A percentile compares a stretch with the other conserved stretches of the same genome.
Conservation (phyloP, 2,113 vertebrate species). For the Glaucomys volans region DNA sequence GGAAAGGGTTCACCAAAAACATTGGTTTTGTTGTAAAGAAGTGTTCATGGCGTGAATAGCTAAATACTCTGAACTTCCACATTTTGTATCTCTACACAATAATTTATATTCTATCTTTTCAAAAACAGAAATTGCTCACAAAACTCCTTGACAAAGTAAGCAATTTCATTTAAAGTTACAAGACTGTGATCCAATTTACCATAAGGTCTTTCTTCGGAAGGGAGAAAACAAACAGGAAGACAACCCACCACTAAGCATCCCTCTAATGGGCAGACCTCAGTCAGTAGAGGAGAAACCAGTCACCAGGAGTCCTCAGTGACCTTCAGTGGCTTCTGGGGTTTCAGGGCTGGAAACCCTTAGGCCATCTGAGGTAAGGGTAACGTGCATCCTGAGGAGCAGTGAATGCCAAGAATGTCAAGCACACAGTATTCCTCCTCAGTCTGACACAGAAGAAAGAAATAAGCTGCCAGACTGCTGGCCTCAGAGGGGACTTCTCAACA, state of each 20-base stretch:
- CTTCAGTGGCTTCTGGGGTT: not conserved
- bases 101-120: not conserved
- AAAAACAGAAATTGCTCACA: not conserved
- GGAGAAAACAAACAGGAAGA: not conserved
- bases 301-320: not conserved
- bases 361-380: conserved; percentile 6
- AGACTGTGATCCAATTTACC: not conserved
- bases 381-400: not conserved
- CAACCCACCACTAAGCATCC: not conserved
- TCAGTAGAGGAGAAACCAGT: not conserved
- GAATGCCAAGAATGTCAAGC: not conserved
- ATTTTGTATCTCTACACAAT: not conserved
- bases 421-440: conserved; percentile 15
- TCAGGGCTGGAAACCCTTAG: conserved; percentile 53
- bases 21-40: not conserved
- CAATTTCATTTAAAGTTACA: not conserved
- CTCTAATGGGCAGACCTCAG: not conserved
- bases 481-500: not conserved
- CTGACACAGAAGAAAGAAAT: conserved; percentile 7
- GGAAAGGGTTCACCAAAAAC: not conserved
- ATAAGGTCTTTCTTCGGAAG: not conserved
- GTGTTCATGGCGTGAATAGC: not conserved
- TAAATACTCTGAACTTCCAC: not conserved
- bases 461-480: not conserved
- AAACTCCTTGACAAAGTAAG: not conserved